phyloP scores from a whole-genome alignment of 2,888 invertebrate species.

The Cephus spinipes region DNA sequence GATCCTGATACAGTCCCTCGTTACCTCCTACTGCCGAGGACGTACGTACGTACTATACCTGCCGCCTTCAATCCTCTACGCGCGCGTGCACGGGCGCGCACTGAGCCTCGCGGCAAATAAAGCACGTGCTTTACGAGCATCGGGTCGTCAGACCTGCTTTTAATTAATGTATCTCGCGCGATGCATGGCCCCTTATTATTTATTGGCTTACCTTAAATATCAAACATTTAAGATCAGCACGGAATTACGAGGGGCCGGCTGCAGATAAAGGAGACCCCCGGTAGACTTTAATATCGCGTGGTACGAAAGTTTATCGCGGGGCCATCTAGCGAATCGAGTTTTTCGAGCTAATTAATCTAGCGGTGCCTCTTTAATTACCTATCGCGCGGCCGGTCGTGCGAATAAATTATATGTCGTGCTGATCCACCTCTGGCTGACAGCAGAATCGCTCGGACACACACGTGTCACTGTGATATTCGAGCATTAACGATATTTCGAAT shows the following conservation, averaged over 20 bases:
- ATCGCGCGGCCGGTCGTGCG: constrained; percentile 31
- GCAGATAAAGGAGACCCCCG: background rate
- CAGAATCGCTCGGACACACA: background rate
- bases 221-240: constrained; percentile 1
- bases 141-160: background rate
- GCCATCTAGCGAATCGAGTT: constrained; percentile 11
- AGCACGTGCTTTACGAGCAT: background rate
- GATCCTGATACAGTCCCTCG: background rate
- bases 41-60: background rate
- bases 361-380: constrained; percentile 42
- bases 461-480: background rate
- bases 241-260: background rate
- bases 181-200: constrained; percentile 3
- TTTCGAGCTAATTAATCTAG: constrained; percentile 43
- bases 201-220: constrained; percentile 1
- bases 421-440: background rate
- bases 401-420: constrained; percentile 42
- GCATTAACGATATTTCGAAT: background rate
- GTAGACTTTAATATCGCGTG: constrained; percentile 18
- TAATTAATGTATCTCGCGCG: constrained; percentile 9
- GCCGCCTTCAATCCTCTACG: background rate
- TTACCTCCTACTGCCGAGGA: background rate
- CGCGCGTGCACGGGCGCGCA: background rate
- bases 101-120: background rate
- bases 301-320: constrained; percentile 1